These are phyloP conservation scores for Natator depressus DNA, from an alignment of 2,113 vertebrate genomes.

Conservation along the genomic window DNA sequence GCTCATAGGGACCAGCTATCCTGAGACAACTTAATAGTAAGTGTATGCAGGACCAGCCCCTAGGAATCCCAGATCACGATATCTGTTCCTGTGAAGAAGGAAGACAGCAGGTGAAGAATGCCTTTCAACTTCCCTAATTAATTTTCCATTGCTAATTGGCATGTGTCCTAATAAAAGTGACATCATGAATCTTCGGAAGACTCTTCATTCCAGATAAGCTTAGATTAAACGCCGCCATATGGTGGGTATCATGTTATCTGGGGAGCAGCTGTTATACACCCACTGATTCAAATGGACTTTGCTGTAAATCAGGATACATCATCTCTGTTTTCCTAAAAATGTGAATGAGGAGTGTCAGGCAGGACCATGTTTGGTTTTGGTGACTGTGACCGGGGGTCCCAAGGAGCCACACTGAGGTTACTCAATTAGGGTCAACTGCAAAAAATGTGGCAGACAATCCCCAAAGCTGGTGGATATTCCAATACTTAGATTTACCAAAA, in stretches of 20 bases:
- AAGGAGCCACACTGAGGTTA: too few species aligned
- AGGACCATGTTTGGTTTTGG: not conserved
- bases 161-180: not conserved
- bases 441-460: too few species aligned
- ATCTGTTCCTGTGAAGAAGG: not conserved
- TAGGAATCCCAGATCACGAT: not conserved
- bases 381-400: not conserved
- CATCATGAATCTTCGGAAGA: not conserved
- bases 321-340: not conserved
- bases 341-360: fast-evolving
- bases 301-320: not conserved
- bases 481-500: too few species aligned
- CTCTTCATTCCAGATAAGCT: not conserved
- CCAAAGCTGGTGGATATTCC: too few species aligned
- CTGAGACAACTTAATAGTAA: not conserved
- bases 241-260: not conserved
- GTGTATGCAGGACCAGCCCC: not conserved
- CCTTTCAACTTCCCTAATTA: not conserved
- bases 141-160: not conserved
- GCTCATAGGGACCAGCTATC: not conserved
- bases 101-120: not conserved
- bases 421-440: too few species aligned
- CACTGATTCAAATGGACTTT: not conserved
- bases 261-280: not conserved
- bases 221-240: not conserved